phyloP scores from a whole-genome alignment of 1,140 invertebrate genomes.

The Thaumatotibia leucotreta region DNA sequence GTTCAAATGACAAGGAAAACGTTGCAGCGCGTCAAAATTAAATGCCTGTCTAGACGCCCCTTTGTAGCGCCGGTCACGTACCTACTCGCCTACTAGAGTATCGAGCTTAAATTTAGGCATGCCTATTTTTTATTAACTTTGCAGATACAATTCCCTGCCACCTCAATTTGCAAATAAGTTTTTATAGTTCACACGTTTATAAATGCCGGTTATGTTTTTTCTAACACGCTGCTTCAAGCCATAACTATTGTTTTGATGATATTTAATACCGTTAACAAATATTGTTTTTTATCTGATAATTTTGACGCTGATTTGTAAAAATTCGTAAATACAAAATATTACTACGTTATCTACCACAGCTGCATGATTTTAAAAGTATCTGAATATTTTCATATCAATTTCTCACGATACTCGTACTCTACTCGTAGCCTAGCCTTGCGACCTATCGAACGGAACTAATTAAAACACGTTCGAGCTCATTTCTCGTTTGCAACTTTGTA shows the following conservation, averaged over 20 bases:
- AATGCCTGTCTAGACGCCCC: not conserved
- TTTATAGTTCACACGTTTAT: too few relatives aligned
- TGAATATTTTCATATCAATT: not conserved
- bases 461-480: not conserved
- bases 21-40: not conserved
- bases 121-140: not conserved
- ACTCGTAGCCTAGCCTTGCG: too few relatives aligned
- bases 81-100: not conserved
- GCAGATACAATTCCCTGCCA: not conserved
- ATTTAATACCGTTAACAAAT: too few relatives aligned
- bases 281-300: too few relatives aligned
- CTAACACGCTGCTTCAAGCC: too few relatives aligned
- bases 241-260: too few relatives aligned
- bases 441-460: not conserved
- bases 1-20: not conserved
- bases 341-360: too few relatives aligned
- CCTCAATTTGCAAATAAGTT: too few relatives aligned
- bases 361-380: too few relatives aligned
- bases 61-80: constrained; percentile 1
- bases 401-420: not conserved
- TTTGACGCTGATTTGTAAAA: too few relatives aligned
- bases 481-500: constrained; percentile 13
- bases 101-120: not conserved
- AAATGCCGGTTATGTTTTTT: too few relatives aligned
- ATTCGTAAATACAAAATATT: too few relatives aligned